phyloP scores from a whole-genome alignment of 2,797 vertebrate genomes.

The Numenius phaeopus region DNA sequence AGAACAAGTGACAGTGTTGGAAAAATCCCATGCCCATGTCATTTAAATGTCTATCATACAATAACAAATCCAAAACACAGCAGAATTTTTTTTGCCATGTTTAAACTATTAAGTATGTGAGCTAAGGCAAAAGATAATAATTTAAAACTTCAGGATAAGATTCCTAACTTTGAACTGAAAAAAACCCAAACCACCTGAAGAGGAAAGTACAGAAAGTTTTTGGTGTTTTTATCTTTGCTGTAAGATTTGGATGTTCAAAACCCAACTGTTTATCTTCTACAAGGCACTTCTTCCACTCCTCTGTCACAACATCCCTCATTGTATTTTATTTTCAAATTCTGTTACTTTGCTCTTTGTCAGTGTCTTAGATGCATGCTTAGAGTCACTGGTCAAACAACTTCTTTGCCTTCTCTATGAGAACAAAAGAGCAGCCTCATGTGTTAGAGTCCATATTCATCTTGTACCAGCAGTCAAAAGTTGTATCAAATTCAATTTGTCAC shows the following conservation, averaged over 20 bases:
- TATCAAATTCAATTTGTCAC: conserved; percentile 4
- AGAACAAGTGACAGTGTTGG: neutral
- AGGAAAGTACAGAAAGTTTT: neutral
- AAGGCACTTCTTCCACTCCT: neutral
- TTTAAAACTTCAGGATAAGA: neutral
- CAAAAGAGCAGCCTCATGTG: neutral
- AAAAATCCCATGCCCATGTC: neutral
- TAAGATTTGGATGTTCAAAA: neutral
- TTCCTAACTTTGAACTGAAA: neutral
- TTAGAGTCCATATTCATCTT: neutral
- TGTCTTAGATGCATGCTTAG: neutral
- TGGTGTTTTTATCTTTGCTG: neutral
- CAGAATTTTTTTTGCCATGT: neutral
- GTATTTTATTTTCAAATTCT: neutral
- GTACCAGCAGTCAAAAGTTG: neutral
- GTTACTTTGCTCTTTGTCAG: neutral
- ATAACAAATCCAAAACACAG: neutral
- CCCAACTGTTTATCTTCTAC: neutral
- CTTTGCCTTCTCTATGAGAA: neutral
- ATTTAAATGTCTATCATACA: neutral
- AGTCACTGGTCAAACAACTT: neutral
- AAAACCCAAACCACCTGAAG: neutral
- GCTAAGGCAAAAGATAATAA: neutral
- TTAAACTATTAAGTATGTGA: neutral
- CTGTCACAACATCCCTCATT: neutral